Evolutionary conservation across 2,888 invertebrate genomes (phyloP), one percentile per base, ranked within the genome.

Genomic region (Caenorhabditis sp.): DNA sequence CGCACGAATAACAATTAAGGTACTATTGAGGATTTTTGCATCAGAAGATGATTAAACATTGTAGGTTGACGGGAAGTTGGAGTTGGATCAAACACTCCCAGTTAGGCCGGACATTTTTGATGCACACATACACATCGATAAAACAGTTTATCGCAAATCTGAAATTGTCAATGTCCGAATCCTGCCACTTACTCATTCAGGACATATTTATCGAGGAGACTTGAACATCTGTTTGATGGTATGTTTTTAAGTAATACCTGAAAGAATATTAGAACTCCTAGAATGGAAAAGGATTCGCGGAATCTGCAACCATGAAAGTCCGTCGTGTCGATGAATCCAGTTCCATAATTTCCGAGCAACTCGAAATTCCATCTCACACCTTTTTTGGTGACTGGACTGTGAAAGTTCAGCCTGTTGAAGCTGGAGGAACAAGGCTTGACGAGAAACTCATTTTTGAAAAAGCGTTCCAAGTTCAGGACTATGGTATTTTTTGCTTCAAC

Each of bases 41-140:
- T n/a, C n/a, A n/a, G n/a, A n/a, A n/a, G 13, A 40, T 40, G 2
- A 32, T 9, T 32, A 32, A 6, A 9, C 9, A 32, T 32, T 32
- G 32, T 50, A 70, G 72, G 72, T 76, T 53, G 67, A 76, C 26
- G 76, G 67, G 13, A 61, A 60, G 26, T n/a, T 65, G 1, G 67
- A 76, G n/a, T 32, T 76, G 18, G 53, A 68, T 53, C 32, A 67
- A 44, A 15, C 44, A 13, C 28, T 80, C n/a, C 51, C 60, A 8
- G 86, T 88, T 18, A 72, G 84, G 4, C 84, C 89, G 0, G 87
- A 89, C 78, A 15, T 90, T 6, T 77, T 80, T 26, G 77, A 80
- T n/a, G 80, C 90, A 37, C 86, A 87, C 61, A 71, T 90, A n/a
- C 87, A 87, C 65, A 88, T 87, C 1, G 88, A 88, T 62, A 90